These are phyloP conservation scores for Tadarida brasiliensis DNA, from an alignment of 2,797 vertebrate species.

Conservation along the genomic window DNA sequence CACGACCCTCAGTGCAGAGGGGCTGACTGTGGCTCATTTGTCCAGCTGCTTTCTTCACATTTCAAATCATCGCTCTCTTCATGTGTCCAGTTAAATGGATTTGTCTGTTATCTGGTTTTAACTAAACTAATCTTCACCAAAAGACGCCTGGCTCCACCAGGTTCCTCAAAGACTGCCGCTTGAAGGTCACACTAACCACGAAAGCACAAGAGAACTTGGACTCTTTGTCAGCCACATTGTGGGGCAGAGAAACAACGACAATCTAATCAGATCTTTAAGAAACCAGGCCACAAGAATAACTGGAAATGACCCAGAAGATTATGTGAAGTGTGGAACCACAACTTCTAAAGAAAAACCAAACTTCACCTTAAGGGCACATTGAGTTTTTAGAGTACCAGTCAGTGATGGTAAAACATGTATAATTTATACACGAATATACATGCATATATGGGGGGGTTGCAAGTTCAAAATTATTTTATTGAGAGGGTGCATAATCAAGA, in stretches of 20 bases:
- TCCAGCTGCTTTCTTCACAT: background rate
- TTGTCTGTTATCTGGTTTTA: conserved; percentile 44
- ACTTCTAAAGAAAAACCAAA: conserved; percentile 34
- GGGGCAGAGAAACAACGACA: conserved; percentile 34
- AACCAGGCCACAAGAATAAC: background rate
- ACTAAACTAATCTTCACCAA: background rate
- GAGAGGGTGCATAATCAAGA: background rate
- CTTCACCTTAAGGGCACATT: background rate
- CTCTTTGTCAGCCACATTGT: background rate
- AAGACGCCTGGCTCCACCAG: background rate
- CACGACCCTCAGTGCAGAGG: background rate
- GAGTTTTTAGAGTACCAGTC: conserved; percentile 22
- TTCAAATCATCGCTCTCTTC: conserved; percentile 37
- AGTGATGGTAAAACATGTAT: background rate
- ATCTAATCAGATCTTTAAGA: conserved; percentile 43
- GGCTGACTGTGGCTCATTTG: background rate
- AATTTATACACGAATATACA: conserved; percentile 39
- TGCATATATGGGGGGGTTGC: background rate
- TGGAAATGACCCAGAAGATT: conserved; percentile 6
- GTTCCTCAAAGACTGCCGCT: background rate
- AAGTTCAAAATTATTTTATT: conserved; percentile 59
- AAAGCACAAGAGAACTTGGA: conserved; percentile 58
- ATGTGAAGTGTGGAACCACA: conserved; percentile 52
- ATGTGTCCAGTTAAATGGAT: background rate
- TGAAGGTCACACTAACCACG: conserved; percentile 33